Conservation (phyloP, 1,140 invertebrate species). For the Anagrus nilaparvatae region DNA sequence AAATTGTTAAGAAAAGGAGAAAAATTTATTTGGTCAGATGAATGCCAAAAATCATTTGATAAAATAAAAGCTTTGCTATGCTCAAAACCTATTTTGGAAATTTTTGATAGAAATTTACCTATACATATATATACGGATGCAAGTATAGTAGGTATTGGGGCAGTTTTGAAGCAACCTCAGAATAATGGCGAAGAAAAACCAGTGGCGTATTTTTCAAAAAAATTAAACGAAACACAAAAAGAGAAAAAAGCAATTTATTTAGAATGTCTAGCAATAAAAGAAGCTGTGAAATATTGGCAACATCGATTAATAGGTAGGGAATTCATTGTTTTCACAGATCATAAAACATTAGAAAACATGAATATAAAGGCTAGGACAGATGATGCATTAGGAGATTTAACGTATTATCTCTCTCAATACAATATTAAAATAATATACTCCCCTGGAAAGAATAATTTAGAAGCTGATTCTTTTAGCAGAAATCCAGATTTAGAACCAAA, state of each 20-base stretch:
- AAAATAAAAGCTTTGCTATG: slow-evolving; percentile 17
- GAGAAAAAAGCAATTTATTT: slow-evolving; percentile 6
- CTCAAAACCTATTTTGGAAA: slow-evolving; percentile 16
- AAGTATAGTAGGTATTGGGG: slow-evolving; percentile 10
- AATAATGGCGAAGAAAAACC: slow-evolving; percentile 9
- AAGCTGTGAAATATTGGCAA: slow-evolving; percentile 8
- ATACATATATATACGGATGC: slow-evolving; percentile 20
- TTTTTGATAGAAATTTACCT: slow-evolving; percentile 18
- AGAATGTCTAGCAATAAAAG: slow-evolving; percentile 8
- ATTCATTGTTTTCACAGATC: slow-evolving; percentile 1
- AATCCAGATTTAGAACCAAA: slow-evolving; percentile 6
- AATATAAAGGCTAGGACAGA: slow-evolving; percentile 6
- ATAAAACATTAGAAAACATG: slow-evolving; percentile 7
- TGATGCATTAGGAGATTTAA: slow-evolving; percentile 2
- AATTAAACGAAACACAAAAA: not conserved
- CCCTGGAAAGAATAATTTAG: slow-evolving; percentile 4
- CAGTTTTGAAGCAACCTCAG: slow-evolving; percentile 15
- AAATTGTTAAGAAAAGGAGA: slow-evolving; percentile 17
- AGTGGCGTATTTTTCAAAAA: slow-evolving; percentile 14
- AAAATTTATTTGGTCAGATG: slow-evolving; percentile 16
- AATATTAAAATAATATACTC: slow-evolving; percentile 4
- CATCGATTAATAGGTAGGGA: slow-evolving; percentile 1
- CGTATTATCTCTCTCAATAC: slow-evolving; percentile 9
- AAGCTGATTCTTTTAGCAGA: slow-evolving; percentile 5
- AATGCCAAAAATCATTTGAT: slow-evolving; percentile 15